A percentile compares a stretch with the other conserved stretches of the same genome.
These are phyloP conservation scores for Lophotriccus pileatus DNA, from an alignment of 2,797 vertebrate species.

Conservation along the genomic window DNA sequence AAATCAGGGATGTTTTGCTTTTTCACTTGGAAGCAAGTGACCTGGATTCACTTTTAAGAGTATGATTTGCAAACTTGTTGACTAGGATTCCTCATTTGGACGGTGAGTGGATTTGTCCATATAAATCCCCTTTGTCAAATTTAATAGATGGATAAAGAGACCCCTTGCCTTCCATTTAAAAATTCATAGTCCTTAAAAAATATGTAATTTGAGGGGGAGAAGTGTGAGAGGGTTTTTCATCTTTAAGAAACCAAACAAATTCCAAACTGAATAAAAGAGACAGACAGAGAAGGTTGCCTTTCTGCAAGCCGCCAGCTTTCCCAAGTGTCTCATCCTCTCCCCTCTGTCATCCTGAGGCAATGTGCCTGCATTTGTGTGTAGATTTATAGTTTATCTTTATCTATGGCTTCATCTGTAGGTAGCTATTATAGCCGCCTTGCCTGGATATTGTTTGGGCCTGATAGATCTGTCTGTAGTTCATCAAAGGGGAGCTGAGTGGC, in stretches of 20 bases:
- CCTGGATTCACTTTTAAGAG: neutral
- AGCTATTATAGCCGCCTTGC: slow-evolving; percentile 91
- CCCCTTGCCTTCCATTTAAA: neutral
- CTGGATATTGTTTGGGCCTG: slow-evolving; percentile 95
- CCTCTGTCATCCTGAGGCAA: slow-evolving; percentile 73
- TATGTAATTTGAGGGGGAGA: fast-evolving
- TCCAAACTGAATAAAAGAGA: neutral
- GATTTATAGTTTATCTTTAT: slow-evolving; percentile 97
- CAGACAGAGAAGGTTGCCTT: slow-evolving; percentile 32
- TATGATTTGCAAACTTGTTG: slow-evolving; percentile 38
- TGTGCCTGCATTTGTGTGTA: slow-evolving; percentile 82
- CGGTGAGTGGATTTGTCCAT: neutral
- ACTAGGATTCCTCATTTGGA: neutral
- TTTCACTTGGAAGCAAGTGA: neutral
- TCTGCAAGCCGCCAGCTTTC: slow-evolving; percentile 50
- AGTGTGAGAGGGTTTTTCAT: neutral
- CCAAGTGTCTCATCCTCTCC: slow-evolving; percentile 65
- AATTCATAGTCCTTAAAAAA: neutral
- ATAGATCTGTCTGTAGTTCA: slow-evolving; percentile 90
- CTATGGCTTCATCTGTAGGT: slow-evolving; percentile 94
- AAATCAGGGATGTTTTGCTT: neutral
- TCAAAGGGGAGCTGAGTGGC: slow-evolving; percentile 84
- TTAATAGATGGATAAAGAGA: neutral
- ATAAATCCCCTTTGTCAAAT: neutral
- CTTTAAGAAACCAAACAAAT: slow-evolving; percentile 56